Percentiles rank a stretch among this genome's conserved stretches.
Conservation (phyloP, 1,140 invertebrate genomes). For the Carcinoscorpius rotundicauda region DNA sequence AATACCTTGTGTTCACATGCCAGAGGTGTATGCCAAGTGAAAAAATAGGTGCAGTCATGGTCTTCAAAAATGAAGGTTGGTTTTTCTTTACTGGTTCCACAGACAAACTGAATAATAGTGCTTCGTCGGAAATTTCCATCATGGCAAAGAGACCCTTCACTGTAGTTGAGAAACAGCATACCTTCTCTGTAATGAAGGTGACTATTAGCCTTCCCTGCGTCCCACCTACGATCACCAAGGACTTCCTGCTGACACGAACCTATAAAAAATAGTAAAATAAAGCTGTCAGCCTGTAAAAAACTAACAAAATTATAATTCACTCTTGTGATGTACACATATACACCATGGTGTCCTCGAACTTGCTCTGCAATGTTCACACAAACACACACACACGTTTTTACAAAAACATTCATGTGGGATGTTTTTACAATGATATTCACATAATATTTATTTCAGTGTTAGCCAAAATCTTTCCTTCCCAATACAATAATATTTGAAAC, state of each 20-base stretch:
- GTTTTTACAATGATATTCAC: no score
- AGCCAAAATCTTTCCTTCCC: no score
- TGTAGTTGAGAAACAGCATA: conserved; percentile 27
- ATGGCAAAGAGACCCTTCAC: conserved; percentile 24
- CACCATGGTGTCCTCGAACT: no score
- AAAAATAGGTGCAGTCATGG: conserved; percentile 29
- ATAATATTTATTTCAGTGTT: no score
- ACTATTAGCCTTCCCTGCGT: conserved; percentile 7
- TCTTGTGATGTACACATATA: no score
- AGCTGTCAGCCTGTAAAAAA: no score
- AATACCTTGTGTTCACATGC: conserved; percentile 24
- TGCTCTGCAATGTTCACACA: no score
- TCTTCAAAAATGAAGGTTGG: conserved; percentile 10
- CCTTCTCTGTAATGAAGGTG: conserved; percentile 11
- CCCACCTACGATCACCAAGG: conserved; percentile 6
- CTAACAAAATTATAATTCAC: no score
- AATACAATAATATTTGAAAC: no score
- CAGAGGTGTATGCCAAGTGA: conserved; percentile 30
- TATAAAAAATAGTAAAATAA: no score
- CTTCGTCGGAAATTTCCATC: conserved; percentile 20
- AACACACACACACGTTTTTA: no score
- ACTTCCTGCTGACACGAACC: conserved; percentile 10
- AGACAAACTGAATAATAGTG: conserved; percentile 30
- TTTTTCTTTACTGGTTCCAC: conserved; percentile 20
- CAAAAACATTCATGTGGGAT: no score